Conservation (phyloP, 2,888 invertebrate genomes). For the Pristionchus arcanus region DNA sequence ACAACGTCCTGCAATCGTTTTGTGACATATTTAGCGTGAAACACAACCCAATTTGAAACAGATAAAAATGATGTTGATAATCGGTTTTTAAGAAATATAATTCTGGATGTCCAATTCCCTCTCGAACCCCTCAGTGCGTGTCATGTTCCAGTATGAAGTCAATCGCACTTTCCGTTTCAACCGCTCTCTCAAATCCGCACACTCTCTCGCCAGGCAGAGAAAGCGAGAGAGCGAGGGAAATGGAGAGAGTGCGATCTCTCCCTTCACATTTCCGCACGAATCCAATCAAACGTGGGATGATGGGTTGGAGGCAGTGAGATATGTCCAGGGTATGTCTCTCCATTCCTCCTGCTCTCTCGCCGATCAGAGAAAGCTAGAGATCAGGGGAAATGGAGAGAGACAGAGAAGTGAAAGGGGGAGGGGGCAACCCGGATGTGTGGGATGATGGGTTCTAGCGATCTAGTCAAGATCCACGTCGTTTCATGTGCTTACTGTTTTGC, state of each 20-base stretch:
- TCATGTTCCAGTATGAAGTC: background rate
- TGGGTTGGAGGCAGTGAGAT: background rate
- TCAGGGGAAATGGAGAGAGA: background rate
- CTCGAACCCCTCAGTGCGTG: background rate
- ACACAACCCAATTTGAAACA: background rate
- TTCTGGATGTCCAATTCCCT: background rate
- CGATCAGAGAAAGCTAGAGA: slow-evolving; percentile 31
- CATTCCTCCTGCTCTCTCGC: background rate
- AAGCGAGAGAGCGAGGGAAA: background rate
- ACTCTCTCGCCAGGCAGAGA: background rate
- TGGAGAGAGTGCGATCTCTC: background rate
- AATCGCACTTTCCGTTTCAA: slow-evolving; percentile 13
- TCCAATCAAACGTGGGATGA: background rate
- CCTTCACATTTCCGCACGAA: background rate
- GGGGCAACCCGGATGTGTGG: background rate
- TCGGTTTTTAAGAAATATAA: too few species aligned
- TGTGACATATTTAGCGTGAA: background rate
- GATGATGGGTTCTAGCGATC: background rate
- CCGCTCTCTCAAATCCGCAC: background rate
- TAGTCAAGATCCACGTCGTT: background rate
- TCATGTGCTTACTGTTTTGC: background rate
- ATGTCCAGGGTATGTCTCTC: background rate
- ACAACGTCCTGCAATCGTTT: too few species aligned
- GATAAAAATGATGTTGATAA: too few species aligned
- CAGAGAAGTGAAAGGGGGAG: background rate